phyloP scores from a whole-genome alignment of 1,140 invertebrate species.

The Brachionus manjavacas region DNA sequence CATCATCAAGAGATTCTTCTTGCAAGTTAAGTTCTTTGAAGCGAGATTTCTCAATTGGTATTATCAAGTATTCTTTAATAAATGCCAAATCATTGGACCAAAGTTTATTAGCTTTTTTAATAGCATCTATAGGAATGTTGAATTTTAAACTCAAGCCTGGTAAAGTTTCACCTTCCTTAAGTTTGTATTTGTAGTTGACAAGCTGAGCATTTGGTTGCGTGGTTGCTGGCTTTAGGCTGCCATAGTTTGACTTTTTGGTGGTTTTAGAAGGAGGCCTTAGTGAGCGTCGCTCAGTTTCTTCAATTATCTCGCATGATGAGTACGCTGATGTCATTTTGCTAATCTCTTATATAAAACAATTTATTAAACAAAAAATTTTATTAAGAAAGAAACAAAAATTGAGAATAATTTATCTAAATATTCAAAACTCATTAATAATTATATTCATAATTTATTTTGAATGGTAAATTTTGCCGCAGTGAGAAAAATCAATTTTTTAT shows the following conservation, averaged over 20 bases:
- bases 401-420: not conserved
- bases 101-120: slow-evolving; percentile 27
- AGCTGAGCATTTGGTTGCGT: not conserved
- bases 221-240: slow-evolving; percentile 5
- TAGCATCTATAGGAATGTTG: not conserved
- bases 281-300: not conserved
- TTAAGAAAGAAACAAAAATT: not conserved
- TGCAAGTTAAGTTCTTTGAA: not conserved
- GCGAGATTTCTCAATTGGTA: slow-evolving; percentile 21
- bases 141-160: slow-evolving; percentile 35
- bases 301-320: not conserved
- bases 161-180: slow-evolving; percentile 26
- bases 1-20: not conserved
- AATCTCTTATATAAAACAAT: not conserved
- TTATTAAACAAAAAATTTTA: not conserved
- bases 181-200: not conserved
- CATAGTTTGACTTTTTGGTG: slow-evolving; percentile 33
- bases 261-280: not conserved
- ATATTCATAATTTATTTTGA: slow-evolving; percentile 1
- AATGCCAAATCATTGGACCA: slow-evolving; percentile 36
- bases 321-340: slow-evolving; percentile 17
- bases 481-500: not conserved
- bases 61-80: slow-evolving; percentile 12
- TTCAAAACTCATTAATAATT: not conserved
- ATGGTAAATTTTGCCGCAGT: not conserved